Conservation (phyloP, 2,797 vertebrate genomes). For the Gambelia wislizenii region DNA sequence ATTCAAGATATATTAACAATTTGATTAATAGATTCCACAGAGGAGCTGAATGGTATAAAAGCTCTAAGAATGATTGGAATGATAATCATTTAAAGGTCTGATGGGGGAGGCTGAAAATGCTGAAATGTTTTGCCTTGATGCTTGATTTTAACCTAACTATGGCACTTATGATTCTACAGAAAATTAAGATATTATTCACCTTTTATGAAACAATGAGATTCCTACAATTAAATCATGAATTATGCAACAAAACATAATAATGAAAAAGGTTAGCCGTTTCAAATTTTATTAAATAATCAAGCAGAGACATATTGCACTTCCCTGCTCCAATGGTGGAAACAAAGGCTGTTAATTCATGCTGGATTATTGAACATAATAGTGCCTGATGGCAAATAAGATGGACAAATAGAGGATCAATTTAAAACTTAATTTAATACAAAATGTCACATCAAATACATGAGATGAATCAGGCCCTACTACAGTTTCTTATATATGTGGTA, state of each 20-base stretch:
- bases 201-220: background rate
- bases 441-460: background rate
- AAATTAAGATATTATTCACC: background rate
- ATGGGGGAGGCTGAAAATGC: background rate
- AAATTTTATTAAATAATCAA: background rate
- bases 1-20: background rate
- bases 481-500: background rate
- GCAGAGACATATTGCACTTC: background rate
- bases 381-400: background rate
- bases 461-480: background rate
- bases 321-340: background rate
- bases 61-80: background rate
- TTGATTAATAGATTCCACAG: background rate
- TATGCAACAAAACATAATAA: background rate
- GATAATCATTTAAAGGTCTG: background rate
- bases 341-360: constrained; percentile 5
- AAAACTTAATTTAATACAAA: constrained; percentile 11
- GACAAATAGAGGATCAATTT: background rate
- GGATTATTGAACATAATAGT: background rate
- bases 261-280: background rate
- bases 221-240: constrained; percentile 1
- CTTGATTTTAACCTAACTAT: background rate
- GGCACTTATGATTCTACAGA: background rate
- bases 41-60: background rate
- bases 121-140: background rate